These are phyloP conservation scores for Epinephelus malabaricus DNA, from an alignment of 2,797 vertebrate genomes.

Conservation along the genomic window DNA sequence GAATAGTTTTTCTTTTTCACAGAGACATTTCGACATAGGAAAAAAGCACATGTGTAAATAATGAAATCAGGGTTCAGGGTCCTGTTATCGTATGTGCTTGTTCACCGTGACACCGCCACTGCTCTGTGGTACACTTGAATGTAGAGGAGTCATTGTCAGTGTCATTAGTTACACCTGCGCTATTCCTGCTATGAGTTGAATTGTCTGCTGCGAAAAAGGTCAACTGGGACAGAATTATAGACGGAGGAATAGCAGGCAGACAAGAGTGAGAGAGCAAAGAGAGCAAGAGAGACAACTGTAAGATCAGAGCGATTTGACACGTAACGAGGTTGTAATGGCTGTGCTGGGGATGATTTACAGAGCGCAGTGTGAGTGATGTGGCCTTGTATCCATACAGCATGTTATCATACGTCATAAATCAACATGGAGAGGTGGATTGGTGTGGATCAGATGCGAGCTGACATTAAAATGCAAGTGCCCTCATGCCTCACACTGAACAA, in stretches of 20 bases:
- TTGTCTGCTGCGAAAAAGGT: not conserved
- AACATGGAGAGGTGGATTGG: not conserved
- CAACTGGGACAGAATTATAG: not conserved
- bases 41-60: not conserved
- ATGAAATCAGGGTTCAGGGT: not conserved
- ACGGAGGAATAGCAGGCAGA: not conserved
- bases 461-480: conserved; percentile 15
- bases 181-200: not conserved
- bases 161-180: conserved; percentile 13
- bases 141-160: not conserved
- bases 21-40: not conserved
- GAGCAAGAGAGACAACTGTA: not conserved
- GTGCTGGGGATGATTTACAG: conserved; percentile 6
- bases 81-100: not conserved
- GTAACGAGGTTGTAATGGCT: conserved; percentile 13
- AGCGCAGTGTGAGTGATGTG: not conserved
- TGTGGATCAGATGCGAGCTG: conserved; percentile 20
- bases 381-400: not conserved
- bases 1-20: not conserved
- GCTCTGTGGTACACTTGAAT: not conserved
- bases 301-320: not conserved
- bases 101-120: not conserved
- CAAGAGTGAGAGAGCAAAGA: not conserved
- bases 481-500: conserved; percentile 22
- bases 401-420: conserved; percentile 2